phyloP scores from a whole-genome alignment of 2,113 vertebrate species.

The Zingel zingel region DNA sequence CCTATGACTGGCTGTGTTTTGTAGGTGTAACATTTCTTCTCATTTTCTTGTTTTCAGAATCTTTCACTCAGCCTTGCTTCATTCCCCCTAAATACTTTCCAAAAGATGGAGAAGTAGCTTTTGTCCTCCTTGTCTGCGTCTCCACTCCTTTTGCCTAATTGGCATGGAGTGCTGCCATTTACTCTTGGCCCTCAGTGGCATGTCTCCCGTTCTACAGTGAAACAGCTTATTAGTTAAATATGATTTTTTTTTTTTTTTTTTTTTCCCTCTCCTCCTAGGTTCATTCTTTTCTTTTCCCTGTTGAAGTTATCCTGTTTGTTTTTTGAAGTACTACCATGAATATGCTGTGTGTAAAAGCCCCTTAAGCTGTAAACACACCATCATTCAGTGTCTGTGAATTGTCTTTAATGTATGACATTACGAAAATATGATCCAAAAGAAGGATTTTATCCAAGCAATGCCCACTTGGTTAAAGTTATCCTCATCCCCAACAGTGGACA shows the following conservation, averaged over 20 bases:
- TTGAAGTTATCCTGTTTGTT: slow-evolving; percentile 24
- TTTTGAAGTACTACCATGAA: slow-evolving; percentile 11
- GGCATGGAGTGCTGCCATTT: slow-evolving; percentile 76
- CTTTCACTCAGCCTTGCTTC: slow-evolving; percentile 38
- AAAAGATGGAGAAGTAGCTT: slow-evolving; percentile 58
- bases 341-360: not conserved
- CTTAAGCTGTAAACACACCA: not conserved
- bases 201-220: slow-evolving; percentile 45
- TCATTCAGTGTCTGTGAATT: not conserved
- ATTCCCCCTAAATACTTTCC: slow-evolving; percentile 38
- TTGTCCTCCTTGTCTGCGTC: slow-evolving; percentile 53
- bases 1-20: not conserved
- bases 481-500: slow-evolving; percentile 5
- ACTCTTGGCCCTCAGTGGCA: slow-evolving; percentile 64
- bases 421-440: slow-evolving; percentile 15
- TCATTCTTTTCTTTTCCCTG: slow-evolving; percentile 19
- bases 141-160: slow-evolving; percentile 67
- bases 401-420: slow-evolving; percentile 9
- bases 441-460: not conserved
- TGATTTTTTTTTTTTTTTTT: slow-evolving; percentile 35
- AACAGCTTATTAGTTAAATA: slow-evolving; percentile 73
- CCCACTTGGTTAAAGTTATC: slow-evolving; percentile 14
- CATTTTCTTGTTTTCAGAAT: slow-evolving; percentile 37
- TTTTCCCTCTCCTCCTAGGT: not conserved
- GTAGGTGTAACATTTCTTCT: slow-evolving; percentile 23